Percentiles rank a stretch among this genome's conserved stretches.
Conservation (phyloP, 2,113 vertebrate genomes). For the Stictonetta naevosa region DNA sequence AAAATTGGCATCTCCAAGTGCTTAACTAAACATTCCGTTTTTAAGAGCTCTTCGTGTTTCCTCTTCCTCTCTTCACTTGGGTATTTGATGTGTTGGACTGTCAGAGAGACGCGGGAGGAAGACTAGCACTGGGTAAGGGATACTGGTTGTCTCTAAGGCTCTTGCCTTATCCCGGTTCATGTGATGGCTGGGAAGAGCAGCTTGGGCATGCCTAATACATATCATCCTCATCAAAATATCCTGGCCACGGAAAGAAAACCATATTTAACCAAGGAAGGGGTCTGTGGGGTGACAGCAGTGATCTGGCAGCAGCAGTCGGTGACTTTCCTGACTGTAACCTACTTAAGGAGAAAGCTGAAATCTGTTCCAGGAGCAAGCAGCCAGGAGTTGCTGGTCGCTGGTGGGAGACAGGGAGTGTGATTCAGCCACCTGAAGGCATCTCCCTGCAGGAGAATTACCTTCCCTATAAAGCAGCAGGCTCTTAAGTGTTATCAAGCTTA, state of each 20-base stretch:
- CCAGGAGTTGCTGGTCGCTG: slow-evolving; percentile 21
- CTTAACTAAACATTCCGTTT: not conserved
- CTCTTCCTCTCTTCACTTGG: not conserved
- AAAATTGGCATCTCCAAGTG: not conserved
- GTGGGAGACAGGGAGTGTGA: not conserved
- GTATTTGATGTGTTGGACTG: not conserved
- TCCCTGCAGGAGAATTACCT: slow-evolving; percentile 65
- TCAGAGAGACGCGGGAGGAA: not conserved
- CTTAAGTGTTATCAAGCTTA: slow-evolving; percentile 62
- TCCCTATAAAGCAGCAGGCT: slow-evolving; percentile 61
- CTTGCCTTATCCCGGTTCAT: not conserved
- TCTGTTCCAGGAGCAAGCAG: slow-evolving; percentile 44
- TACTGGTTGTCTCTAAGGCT: not conserved
- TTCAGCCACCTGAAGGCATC: slow-evolving; percentile 65
- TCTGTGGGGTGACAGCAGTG: not conserved
- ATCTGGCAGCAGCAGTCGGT: slow-evolving; percentile 8
- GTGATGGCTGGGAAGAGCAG: not conserved
- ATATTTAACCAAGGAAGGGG: not conserved
- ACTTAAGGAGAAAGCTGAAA: slow-evolving; percentile 38
- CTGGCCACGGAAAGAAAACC: not conserved
- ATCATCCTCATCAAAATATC: not conserved
- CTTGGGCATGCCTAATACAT: not conserved
- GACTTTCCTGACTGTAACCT: slow-evolving; percentile 51
- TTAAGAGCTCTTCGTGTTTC: not conserved
- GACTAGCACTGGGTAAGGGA: not conserved